Percentiles rank a stretch among this genome's conserved stretches.
These are phyloP conservation scores for Acanthiza pusilla DNA, from an alignment of 2,797 vertebrate species.

Conservation along the genomic window DNA sequence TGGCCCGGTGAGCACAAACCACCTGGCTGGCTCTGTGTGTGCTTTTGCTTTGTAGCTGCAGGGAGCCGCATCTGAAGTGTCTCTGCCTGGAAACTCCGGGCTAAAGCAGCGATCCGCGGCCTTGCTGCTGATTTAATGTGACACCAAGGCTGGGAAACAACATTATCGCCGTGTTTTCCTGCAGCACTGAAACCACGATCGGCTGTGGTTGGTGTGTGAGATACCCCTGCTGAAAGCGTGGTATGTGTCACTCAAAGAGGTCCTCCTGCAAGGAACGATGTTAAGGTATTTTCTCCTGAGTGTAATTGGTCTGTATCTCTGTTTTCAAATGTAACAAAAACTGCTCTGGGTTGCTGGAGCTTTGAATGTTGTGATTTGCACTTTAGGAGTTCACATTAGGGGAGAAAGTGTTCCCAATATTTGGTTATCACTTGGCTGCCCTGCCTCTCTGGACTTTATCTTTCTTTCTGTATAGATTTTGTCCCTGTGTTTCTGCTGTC, in stretches of 20 bases:
- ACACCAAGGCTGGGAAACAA: not conserved
- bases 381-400: not conserved
- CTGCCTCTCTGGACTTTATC: not conserved
- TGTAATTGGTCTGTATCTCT: not conserved
- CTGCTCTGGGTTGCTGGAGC: not conserved
- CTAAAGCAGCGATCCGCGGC: not conserved
- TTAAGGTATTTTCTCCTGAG: constrained; percentile 1
- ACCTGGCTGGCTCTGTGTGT: not conserved
- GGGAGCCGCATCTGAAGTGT: not conserved
- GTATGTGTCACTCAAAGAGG: not conserved
- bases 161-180: not conserved
- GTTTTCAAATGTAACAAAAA: not conserved
- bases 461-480: not conserved
- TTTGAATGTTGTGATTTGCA: not conserved
- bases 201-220: not conserved
- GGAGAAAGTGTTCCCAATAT: not conserved
- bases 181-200: not conserved
- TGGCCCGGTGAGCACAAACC: not conserved
- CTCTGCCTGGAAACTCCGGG: not conserved
- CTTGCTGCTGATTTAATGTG: not conserved
- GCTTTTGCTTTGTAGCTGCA: not conserved
- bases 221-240: not conserved
- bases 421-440: not conserved
- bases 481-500: not conserved
- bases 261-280: not conserved